A percentile compares a stretch with the other conserved stretches of the same genome.
These are phyloP conservation scores for Ochropleura plecta DNA, from an alignment of 2,888 invertebrate species.

Conservation along the genomic window DNA sequence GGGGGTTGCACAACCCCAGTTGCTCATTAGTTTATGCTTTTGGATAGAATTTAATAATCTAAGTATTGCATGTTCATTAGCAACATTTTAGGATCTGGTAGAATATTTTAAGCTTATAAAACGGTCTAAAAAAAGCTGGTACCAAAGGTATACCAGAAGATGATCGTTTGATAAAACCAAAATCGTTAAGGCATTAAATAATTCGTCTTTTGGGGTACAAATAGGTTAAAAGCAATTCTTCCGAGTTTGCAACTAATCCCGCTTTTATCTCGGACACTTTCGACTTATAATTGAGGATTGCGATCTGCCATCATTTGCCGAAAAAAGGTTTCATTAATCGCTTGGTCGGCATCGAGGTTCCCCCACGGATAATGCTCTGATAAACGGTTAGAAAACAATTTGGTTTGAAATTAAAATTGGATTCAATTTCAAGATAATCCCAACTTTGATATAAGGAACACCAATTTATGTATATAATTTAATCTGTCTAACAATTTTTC, in stretches of 20 bases:
- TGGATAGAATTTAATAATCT: slow-evolving; percentile 69
- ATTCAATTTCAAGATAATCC: slow-evolving; percentile 69
- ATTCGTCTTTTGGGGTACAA: neutral
- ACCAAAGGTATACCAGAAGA: neutral
- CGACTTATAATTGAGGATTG: slow-evolving; percentile 62
- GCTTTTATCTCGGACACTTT: slow-evolving; percentile 52
- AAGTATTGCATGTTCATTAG: slow-evolving; percentile 61
- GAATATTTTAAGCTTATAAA: neutral
- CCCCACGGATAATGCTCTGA: slow-evolving; percentile 64
- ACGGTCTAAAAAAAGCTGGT: no score
- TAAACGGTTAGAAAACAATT: slow-evolving; percentile 73
- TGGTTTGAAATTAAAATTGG: slow-evolving; percentile 70
- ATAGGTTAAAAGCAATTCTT: slow-evolving; percentile 26
- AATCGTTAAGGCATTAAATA: neutral
- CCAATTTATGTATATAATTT: slow-evolving; percentile 17
- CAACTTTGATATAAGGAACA: slow-evolving; percentile 52
- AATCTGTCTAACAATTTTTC: slow-evolving; percentile 1
- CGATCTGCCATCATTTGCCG: slow-evolving; percentile 55
- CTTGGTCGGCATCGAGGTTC: slow-evolving; percentile 57
- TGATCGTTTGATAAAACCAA: neutral
- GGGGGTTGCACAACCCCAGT: slow-evolving; percentile 71
- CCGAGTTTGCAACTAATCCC: slow-evolving; percentile 34
- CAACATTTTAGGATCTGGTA: slow-evolving; percentile 11
- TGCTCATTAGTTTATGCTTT: slow-evolving; percentile 80
- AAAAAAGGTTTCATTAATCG: slow-evolving; percentile 68